Evolutionary conservation across 2,888 invertebrate species (phyloP).

Genomic region (Drosophila paranaensis): DNA sequence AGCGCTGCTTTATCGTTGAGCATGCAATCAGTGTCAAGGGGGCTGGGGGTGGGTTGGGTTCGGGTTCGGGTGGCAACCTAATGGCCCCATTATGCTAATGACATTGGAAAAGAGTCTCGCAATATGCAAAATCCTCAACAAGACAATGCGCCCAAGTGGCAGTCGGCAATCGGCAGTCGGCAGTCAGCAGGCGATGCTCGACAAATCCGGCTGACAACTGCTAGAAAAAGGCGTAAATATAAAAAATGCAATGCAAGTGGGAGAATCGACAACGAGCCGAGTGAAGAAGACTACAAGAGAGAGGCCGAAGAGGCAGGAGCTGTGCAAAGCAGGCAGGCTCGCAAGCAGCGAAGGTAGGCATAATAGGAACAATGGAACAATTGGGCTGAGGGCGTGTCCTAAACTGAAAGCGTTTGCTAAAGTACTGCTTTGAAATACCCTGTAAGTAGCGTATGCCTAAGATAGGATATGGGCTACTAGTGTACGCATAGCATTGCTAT

Average conservation of each 20-base stretch:
- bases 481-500: not conserved
- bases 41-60: not conserved
- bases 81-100: constrained; percentile 80
- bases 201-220: constrained; percentile 63
- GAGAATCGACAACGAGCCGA: constrained; percentile 4
- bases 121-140: constrained; percentile 50
- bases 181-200: constrained; percentile 41
- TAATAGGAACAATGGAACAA: constrained; percentile 52
- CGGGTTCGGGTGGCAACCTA: constrained; percentile 54
- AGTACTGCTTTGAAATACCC: constrained; percentile 34
- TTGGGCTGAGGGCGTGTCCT: constrained; percentile 61
- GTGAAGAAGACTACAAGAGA: not conserved
- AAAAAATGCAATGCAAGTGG: constrained; percentile 23
- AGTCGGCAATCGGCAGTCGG: constrained; percentile 31
- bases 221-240: constrained; percentile 51
- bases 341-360: constrained; percentile 17
- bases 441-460: not conserved
- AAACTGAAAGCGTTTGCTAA: constrained; percentile 60
- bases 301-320: not conserved
- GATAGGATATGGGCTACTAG: not conserved
- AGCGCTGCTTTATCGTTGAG: constrained; percentile 59
- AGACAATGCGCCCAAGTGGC: constrained; percentile 60
- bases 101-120: constrained; percentile 63
- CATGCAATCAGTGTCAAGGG: constrained; percentile 62
- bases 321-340: not conserved